These are phyloP conservation scores for Trichogramma evanescens DNA, from an alignment of 2,888 invertebrate genomes.

Conservation along the genomic window DNA sequence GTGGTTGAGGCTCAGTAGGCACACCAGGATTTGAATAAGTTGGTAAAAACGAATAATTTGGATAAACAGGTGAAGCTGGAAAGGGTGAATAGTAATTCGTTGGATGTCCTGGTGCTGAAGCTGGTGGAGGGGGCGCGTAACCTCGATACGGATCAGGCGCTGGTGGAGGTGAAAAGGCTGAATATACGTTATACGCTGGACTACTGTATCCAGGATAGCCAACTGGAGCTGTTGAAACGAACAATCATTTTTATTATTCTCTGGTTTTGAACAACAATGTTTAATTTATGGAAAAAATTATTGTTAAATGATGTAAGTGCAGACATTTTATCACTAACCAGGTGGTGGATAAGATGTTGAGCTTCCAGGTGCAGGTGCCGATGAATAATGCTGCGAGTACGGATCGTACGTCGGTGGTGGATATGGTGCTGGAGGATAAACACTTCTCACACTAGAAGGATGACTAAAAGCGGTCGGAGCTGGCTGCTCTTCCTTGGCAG, in stretches of 20 bases:
- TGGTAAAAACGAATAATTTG: conserved; percentile 51
- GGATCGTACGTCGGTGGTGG: conserved; percentile 44
- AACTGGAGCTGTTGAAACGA: conserved; percentile 36
- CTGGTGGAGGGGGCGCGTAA: conserved; percentile 35
- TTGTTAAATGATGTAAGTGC: conserved; percentile 1
- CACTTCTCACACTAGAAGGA: conserved; percentile 35
- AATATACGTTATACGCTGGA: conserved; percentile 43
- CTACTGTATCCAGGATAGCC: conserved; percentile 41
- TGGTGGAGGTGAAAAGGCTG: conserved; percentile 42
- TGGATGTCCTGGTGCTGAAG: conserved; percentile 34
- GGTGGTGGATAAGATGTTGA: conserved; percentile 41
- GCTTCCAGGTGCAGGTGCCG: conserved; percentile 39
- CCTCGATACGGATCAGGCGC: conserved; percentile 43
- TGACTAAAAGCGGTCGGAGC: conserved; percentile 43
- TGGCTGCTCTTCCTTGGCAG: conserved; percentile 35
- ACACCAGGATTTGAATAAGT: conserved; percentile 50
- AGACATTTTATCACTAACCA: conserved; percentile 28
- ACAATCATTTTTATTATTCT: conserved; percentile 1
- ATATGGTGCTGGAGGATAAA: conserved; percentile 38
- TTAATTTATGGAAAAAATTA: not conserved
- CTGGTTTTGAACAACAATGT: not conserved
- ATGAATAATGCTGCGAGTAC: conserved; percentile 43
- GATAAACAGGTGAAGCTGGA: conserved; percentile 52
- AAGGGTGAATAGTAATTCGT: conserved; percentile 45
- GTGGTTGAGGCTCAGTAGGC: conserved; percentile 45